These are phyloP conservation scores for Lates calcarifer DNA, from an alignment of 2,113 vertebrate species.

Conservation along the genomic window DNA sequence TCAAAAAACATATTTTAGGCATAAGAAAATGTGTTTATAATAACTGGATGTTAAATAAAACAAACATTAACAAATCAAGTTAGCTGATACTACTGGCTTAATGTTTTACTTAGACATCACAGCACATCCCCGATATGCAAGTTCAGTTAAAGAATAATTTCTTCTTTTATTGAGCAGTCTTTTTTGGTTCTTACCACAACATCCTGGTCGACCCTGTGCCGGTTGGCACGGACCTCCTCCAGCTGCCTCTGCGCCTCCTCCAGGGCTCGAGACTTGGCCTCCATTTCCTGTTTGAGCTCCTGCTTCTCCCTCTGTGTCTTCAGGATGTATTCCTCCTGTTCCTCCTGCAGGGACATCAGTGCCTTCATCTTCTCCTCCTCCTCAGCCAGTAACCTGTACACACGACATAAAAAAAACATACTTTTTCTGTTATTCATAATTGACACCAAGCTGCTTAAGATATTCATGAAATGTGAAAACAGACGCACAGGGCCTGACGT, in stretches of 20 bases:
- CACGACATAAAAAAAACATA: neutral
- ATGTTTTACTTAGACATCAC: neutral
- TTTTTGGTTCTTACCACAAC: conserved; percentile 88
- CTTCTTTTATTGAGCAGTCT: neutral
- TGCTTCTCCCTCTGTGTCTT: conserved; percentile 93
- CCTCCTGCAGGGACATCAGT: conserved; percentile 92
- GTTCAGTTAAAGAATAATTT: neutral
- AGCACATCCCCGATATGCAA: neutral
- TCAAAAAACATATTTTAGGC: no score
- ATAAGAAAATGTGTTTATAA: neutral
- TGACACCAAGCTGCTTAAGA: neutral
- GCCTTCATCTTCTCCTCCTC: conserved; percentile 95
- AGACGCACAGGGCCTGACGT: neutral
- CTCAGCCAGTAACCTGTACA: conserved; percentile 89
- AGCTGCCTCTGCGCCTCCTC: conserved; percentile 93
- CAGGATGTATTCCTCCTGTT: conserved; percentile 94
- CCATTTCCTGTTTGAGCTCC: conserved; percentile 95
- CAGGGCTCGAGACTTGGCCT: conserved; percentile 88
- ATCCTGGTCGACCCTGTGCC: conserved; percentile 93
- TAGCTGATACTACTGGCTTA: neutral
- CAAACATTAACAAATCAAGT: neutral
- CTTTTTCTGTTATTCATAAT: no score
- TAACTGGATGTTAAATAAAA: neutral
- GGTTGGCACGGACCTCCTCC: conserved; percentile 93
- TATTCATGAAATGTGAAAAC: neutral